Percentiles rank a stretch among this genome's conserved stretches.
Evolutionary conservation across 2,113 vertebrate genomes (phyloP).

Genomic region (Cyphomyrus discorhynchus): DNA sequence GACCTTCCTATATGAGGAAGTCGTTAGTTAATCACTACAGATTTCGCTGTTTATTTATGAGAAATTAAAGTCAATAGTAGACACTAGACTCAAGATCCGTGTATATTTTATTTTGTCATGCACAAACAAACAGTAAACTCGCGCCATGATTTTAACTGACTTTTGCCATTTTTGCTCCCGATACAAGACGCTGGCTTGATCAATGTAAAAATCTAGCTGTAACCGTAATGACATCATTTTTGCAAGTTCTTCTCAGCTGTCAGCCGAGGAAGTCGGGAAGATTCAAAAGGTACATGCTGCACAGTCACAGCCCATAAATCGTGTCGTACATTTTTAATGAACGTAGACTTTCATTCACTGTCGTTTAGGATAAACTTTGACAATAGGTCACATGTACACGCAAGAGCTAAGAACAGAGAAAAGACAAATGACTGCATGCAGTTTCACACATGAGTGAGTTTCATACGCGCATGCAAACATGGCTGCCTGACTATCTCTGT

Average conservation of each 20-base stretch:
- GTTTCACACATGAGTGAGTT: neutral
- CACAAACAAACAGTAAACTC: neutral
- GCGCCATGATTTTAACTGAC: neutral
- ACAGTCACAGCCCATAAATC: neutral
- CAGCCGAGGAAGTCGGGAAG: neutral
- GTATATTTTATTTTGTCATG: neutral
- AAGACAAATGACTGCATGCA: neutral
- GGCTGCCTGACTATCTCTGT: neutral
- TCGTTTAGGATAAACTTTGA: neutral
- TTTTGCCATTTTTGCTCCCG: neutral
- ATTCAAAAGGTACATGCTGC: neutral
- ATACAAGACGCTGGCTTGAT: neutral
- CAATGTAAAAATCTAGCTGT: neutral
- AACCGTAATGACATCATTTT: neutral
- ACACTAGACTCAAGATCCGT: neutral
- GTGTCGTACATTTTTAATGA: neutral
- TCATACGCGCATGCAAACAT: neutral
- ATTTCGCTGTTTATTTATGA: neutral
- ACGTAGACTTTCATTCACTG: neutral
- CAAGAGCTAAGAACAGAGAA: neutral
- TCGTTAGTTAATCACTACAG: neutral
- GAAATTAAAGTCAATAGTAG: neutral
- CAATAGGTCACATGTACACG: neutral
- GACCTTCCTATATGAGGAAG: neutral
- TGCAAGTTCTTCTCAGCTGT: neutral